These are phyloP conservation scores for Drosophila neonasuta DNA, from an alignment of 2,888 invertebrate genomes.

Conservation along the genomic window DNA sequence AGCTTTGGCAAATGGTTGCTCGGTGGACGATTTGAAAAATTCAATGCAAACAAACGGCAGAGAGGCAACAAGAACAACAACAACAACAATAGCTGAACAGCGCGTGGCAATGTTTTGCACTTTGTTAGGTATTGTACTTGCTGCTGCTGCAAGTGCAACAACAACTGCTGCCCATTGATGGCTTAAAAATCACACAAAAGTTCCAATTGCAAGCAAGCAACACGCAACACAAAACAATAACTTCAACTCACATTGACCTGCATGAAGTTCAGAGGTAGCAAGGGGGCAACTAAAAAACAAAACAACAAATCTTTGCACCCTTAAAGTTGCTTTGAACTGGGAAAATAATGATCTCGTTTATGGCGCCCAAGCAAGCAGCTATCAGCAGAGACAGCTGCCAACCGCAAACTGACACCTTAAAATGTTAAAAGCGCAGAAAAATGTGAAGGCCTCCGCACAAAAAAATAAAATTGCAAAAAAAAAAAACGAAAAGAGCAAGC, in stretches of 20 bases:
- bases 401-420: constrained; percentile 30
- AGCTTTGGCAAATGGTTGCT: constrained; percentile 70
- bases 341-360: constrained; percentile 34
- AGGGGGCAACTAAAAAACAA: constrained; percentile 6
- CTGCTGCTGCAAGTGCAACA: constrained; percentile 20
- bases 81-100: constrained; percentile 27
- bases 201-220: constrained; percentile 35
- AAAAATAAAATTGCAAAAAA: background rate
- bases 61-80: constrained; percentile 29
- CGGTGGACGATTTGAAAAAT: constrained; percentile 66
- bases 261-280: constrained; percentile 26
- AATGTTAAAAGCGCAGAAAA: constrained; percentile 33
- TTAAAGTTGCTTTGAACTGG: constrained; percentile 18
- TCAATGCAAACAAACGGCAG: constrained; percentile 60
- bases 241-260: constrained; percentile 4
- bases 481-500: constrained; percentile 33
- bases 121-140: constrained; percentile 32
- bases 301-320: background rate
- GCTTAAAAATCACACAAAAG: constrained; percentile 64
- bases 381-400: constrained; percentile 18
- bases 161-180: constrained; percentile 34
- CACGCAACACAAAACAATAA: constrained; percentile 50
- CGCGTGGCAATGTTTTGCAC: constrained; percentile 36
- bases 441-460: background rate
- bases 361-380: background rate